Evolutionary conservation across 2,797 vertebrate species (phyloP), one percentile per base, ranked within the genome.

Genomic region (Pantherophis vulpinus): DNA sequence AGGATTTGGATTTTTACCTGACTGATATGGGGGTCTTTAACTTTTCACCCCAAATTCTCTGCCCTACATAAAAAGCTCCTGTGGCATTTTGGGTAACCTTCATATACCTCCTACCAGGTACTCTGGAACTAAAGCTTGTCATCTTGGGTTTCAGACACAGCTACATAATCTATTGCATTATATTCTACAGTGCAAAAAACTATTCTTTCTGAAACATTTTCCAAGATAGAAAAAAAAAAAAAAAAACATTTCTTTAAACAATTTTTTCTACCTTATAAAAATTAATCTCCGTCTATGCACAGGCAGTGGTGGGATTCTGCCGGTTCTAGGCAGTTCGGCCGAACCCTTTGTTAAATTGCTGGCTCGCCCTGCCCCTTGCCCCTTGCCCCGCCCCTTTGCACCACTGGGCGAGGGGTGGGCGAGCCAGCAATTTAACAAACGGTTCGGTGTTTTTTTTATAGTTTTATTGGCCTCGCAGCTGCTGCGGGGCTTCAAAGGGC

Each of bases 201-300:
- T 86, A 56, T 63, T 59, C 14, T 86, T 91, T 89, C 56, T 61
- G 90, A 56, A 91, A 25, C 58, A 86, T 91, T 86, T 87, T 32
- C 23, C 66, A 29, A 61, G 63, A 58, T 55, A 70, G 47, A 27
- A 29, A 37, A 51, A 55, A 59, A 59, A 56, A 14, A 55, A 11
- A 59, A 56, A 14, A 55, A 2, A 0, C 8, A 18, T 42, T 66
- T 70, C 61, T 60, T 55, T n/a, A 42, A 86, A 11, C 32, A 56
- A 86, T 86, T 27, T 16, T 27, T 66, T n/a, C 12, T 91, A 70
- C 47, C 18, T 86, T 90, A 51, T 59, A 94, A 95, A 83, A 96
- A 95, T 94, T 93, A 93, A 95, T 94, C 29, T 92, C 29, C 92
- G 27, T 61, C 11, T 0, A 6, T 18, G 51, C 25, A 94, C 56